phyloP scores from a whole-genome alignment of 2,113 vertebrate species.

The Rostratula benghalensis region DNA sequence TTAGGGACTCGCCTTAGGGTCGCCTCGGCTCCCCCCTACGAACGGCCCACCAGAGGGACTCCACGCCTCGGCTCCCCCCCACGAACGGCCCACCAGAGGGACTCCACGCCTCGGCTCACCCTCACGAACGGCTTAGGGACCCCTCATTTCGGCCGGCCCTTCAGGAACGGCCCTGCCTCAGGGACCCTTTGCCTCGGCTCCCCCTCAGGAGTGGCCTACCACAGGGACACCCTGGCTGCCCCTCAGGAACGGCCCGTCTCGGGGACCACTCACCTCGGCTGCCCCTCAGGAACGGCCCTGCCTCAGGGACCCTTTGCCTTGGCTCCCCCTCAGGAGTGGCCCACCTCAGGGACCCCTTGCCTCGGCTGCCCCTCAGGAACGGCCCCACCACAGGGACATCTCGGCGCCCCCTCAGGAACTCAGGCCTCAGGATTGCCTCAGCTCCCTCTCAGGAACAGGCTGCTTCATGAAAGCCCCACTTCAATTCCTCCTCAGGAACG shows the following conservation, averaged over 20 bases:
- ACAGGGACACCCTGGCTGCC: too few species aligned
- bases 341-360: rapidly evolving
- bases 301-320: not conserved
- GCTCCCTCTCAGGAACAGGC: not conserved
- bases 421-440: too few species aligned
- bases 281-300: too few species aligned
- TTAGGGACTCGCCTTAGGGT: not conserved
- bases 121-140: too few species aligned
- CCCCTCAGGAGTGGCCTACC: too few species aligned
- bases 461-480: not conserved
- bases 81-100: not conserved
- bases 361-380: not conserved
- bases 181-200: too few species aligned
- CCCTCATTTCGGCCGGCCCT: too few species aligned
- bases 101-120: too few species aligned
- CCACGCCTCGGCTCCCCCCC: not conserved
- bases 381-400: not conserved
- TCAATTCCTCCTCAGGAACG: not conserved
- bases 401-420: not conserved
- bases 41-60: not conserved
- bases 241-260: too few species aligned
- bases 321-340: not conserved
- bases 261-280: not conserved
- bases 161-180: not conserved
- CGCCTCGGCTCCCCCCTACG: not conserved